A percentile compares a stretch with the other conserved stretches of the same genome.
Evolutionary conservation across 1,140 invertebrate genomes (phyloP).

Genomic region (Euwallacea fornicatus): DNA sequence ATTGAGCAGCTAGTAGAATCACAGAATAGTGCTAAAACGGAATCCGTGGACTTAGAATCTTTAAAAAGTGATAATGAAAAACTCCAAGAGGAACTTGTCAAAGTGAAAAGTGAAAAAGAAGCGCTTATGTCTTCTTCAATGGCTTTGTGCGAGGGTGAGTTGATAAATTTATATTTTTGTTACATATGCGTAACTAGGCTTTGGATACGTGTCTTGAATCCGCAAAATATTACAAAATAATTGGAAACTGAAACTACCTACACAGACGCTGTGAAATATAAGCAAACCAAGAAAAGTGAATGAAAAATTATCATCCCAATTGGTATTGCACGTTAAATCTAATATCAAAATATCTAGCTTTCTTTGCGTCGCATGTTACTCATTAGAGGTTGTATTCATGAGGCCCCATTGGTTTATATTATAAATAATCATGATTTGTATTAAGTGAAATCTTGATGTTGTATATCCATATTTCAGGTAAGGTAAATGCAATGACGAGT

Average conservation of each 20-base stretch:
- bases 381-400: no score
- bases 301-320: no score
- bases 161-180: slow-evolving; percentile 11
- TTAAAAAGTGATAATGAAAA: slow-evolving; percentile 12
- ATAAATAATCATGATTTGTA: neutral
- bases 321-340: no score
- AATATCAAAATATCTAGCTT: no score
- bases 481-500: slow-evolving; percentile 54
- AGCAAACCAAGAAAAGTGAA: no score
- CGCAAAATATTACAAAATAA: neutral
- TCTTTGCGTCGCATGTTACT: no score
- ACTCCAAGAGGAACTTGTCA: slow-evolving; percentile 7
- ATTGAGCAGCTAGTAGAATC: slow-evolving; percentile 63
- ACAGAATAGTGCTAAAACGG: slow-evolving; percentile 53
- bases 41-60: slow-evolving; percentile 40
- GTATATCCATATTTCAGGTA: slow-evolving; percentile 5
- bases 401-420: neutral
- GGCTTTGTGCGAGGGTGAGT: slow-evolving; percentile 52
- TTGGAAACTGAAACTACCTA: neutral
- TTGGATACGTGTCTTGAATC: no score
- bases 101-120: neutral
- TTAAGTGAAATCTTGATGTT: neutral
- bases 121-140: slow-evolving; percentile 52
- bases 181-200: neutral
- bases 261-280: no score